These are phyloP conservation scores for Drosophila sordidapex DNA, from an alignment of 2,888 invertebrate species.

Conservation along the genomic window DNA sequence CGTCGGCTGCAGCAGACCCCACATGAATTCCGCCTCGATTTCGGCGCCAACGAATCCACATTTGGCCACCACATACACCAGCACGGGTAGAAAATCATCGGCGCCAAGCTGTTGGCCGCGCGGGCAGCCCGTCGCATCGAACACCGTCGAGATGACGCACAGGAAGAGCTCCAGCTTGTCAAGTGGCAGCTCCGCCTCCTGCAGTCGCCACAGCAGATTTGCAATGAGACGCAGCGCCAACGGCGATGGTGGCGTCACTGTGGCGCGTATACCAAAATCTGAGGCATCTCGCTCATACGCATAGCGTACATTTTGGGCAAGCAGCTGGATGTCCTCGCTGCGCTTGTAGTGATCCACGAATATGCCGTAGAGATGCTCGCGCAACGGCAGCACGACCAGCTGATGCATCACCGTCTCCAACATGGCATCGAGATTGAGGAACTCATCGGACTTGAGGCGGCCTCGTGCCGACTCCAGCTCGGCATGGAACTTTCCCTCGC, in stretches of 20 bases:
- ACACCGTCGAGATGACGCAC: constrained; percentile 94
- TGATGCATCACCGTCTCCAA: constrained; percentile 97
- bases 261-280: constrained; percentile 86
- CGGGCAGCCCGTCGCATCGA: constrained; percentile 87
- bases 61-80: constrained; percentile 96
- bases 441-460: constrained; percentile 94
- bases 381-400: constrained; percentile 93
- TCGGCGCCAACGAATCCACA: constrained; percentile 96
- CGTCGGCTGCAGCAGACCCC: constrained; percentile 95
- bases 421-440: constrained; percentile 97
- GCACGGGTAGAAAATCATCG: constrained; percentile 95
- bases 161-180: constrained; percentile 96
- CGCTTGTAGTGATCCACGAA: constrained; percentile 95
- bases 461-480: constrained; percentile 90
- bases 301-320: constrained; percentile 86
- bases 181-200: constrained; percentile 95
- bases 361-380: constrained; percentile 92
- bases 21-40: constrained; percentile 98
- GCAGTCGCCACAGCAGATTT: constrained; percentile 92
- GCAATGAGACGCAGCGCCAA: constrained; percentile 91
- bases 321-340: constrained; percentile 89
- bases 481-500: constrained; percentile 95
- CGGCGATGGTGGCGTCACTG: constrained; percentile 91
- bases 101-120: constrained; percentile 88
- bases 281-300: constrained; percentile 82